These are phyloP conservation scores for Uria lomvia DNA, from an alignment of 2,113 vertebrate genomes.

Conservation along the genomic window DNA sequence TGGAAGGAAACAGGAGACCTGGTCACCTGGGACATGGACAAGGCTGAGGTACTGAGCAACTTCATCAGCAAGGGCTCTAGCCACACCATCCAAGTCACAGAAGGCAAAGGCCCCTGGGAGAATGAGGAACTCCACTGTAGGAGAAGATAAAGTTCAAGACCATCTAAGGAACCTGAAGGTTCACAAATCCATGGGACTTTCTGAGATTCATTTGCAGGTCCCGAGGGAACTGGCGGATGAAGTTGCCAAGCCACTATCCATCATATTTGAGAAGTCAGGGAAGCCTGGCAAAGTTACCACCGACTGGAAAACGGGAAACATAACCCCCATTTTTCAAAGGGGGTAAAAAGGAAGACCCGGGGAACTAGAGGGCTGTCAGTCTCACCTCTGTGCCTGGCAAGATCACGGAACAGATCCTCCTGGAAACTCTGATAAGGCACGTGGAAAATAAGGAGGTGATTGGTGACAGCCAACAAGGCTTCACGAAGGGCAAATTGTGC, in stretches of 20 bases:
- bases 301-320: background rate
- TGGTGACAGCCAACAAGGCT: background rate
- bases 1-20: background rate
- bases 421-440: background rate
- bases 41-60: background rate
- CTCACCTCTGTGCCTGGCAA: background rate
- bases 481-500: background rate
- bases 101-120: background rate
- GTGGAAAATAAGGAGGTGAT: background rate
- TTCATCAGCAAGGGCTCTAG: background rate
- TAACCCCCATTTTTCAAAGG: background rate
- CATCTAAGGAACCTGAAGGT: background rate
- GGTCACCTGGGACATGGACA: background rate
- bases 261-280: background rate
- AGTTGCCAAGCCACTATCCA: background rate
- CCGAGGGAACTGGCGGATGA: background rate
- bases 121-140: background rate
- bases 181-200: background rate
- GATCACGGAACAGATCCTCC: background rate
- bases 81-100: background rate
- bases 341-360: background rate
- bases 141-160: background rate
- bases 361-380: background rate
- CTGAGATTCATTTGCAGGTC: background rate
- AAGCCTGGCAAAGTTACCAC: background rate